phyloP scores from a whole-genome alignment of 2,113 vertebrate genomes.

The Engraulis encrasicolus region DNA sequence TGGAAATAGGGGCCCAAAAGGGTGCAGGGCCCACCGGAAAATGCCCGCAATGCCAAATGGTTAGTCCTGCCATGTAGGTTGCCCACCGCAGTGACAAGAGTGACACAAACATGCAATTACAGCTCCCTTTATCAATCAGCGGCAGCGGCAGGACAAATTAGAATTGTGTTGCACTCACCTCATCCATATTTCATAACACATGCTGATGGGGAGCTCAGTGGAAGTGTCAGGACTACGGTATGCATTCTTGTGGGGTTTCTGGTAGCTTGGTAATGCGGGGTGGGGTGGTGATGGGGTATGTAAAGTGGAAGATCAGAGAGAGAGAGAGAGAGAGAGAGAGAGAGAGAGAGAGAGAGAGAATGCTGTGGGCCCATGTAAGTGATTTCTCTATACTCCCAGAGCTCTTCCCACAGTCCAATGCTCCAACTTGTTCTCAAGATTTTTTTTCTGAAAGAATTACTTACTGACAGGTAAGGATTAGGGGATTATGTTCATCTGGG shows the following conservation, averaged over 20 bases:
- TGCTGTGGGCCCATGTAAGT: too few relatives aligned
- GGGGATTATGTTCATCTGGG: too few relatives aligned
- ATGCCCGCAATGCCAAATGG: too few relatives aligned
- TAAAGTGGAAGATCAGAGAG: not conserved
- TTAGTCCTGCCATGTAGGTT: too few relatives aligned
- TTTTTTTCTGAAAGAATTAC: too few relatives aligned
- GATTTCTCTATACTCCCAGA: too few relatives aligned
- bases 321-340: not conserved
- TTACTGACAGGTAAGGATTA: too few relatives aligned
- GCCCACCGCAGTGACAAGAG: not conserved
- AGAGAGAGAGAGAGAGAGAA: not conserved
- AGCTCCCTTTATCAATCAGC: slow-evolving; percentile 12
- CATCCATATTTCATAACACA: slow-evolving; percentile 39
- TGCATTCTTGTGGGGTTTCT: not conserved
- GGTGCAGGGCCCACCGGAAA: too few relatives aligned
- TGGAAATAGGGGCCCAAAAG: too few relatives aligned
- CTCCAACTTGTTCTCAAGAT: too few relatives aligned
- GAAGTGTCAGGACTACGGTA: slow-evolving; percentile 9
- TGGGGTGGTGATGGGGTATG: not conserved
- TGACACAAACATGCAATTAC: slow-evolving; percentile 17
- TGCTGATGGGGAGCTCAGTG: slow-evolving; percentile 11
- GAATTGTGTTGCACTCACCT: slow-evolving; percentile 19
- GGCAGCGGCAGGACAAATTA: slow-evolving; percentile 23
- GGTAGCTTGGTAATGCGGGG: not conserved
- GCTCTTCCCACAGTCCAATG: too few relatives aligned